Conservation (phyloP, 2,888 invertebrate species). For the Ectemnius lituratus region DNA sequence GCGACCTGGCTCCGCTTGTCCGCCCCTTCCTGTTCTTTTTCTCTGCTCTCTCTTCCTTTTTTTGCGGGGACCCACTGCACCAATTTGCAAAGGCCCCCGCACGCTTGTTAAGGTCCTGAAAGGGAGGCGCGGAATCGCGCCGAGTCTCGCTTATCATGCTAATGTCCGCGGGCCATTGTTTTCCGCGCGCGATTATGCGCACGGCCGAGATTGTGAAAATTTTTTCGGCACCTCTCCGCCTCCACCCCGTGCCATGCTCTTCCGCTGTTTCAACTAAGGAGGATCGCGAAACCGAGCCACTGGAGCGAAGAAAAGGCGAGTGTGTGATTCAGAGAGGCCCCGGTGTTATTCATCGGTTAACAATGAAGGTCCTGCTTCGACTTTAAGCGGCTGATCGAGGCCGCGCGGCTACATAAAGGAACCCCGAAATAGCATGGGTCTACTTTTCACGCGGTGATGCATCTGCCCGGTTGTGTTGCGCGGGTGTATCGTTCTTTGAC, state of each 20-base stretch:
- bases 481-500: too few relatives aligned
- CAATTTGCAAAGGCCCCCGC: conserved; percentile 63
- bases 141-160: conserved; percentile 64
- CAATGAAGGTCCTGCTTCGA: conserved; percentile 40
- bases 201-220: conserved; percentile 51
- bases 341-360: conserved; percentile 53
- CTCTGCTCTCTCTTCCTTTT: conserved; percentile 12
- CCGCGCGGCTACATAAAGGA: conserved; percentile 32
- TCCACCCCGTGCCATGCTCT: neutral
- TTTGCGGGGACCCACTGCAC: conserved; percentile 46
- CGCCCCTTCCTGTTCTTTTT: neutral
- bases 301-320: conserved; percentile 11
- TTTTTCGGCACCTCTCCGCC: conserved; percentile 35
- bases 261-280: neutral
- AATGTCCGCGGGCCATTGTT: conserved; percentile 65
- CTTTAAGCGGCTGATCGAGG: conserved; percentile 40
- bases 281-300: neutral
- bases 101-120: conserved; percentile 46
- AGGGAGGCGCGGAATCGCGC: conserved; percentile 50
- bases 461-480: conserved; percentile 8
- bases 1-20: conserved; percentile 14
- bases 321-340: conserved; percentile 49
- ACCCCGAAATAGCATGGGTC: conserved; percentile 32
- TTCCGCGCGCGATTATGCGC: conserved; percentile 51
- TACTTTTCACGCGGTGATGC: conserved; percentile 24